Conservation (phyloP, 2,113 vertebrate species). For the Oriolus oriolus region DNA sequence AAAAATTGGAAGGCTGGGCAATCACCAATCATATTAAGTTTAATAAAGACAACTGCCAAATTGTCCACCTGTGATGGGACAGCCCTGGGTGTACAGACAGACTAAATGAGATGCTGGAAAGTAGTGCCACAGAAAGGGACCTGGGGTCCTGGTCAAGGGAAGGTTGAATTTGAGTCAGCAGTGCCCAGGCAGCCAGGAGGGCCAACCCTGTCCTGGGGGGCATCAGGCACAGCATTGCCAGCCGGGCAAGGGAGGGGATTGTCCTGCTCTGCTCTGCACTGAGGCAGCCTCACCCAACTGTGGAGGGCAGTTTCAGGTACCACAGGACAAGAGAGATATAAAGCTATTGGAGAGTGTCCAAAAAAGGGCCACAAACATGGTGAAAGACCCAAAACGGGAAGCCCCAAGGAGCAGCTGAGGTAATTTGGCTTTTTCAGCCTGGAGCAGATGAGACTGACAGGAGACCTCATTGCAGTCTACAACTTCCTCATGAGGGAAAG, state of each 20-base stretch:
- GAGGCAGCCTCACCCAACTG: accelerated
- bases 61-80: neutral
- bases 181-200: neutral
- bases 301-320: neutral
- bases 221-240: neutral
- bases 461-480: neutral
- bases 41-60: neutral
- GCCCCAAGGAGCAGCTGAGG: neutral
- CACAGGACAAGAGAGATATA: accelerated
- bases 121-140: neutral
- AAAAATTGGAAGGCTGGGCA: neutral
- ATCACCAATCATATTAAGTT: neutral
- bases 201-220: accelerated
- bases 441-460: neutral
- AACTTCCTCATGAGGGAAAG: neutral
- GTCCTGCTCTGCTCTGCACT: neutral
- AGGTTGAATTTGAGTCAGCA: neutral
- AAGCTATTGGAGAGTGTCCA: neutral
- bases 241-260: accelerated
- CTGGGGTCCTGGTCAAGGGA: accelerated
- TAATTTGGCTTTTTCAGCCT: neutral
- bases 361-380: neutral
- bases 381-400: neutral
- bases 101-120: neutral
- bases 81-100: neutral